Base-by-base conservation (phyloP, 2,888 invertebrate species). In the Chalcosyrphus nemorum region DNA sequence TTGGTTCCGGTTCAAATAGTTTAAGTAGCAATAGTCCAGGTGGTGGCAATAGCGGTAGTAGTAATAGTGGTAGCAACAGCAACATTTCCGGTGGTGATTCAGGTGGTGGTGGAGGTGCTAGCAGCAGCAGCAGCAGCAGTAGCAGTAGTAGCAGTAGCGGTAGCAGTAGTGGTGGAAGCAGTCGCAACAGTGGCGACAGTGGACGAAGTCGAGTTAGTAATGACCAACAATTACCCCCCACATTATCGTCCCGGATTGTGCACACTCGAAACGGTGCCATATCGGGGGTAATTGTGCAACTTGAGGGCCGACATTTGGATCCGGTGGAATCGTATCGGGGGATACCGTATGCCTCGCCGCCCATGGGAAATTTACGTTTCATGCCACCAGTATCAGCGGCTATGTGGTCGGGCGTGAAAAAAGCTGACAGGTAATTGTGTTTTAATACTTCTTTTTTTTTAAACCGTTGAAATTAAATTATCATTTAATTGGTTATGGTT, bases 371-470 rank as follows among this genome's bases (percentile, higher is more conserved):
- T 75, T 92, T 98, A 81, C 94, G 99, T 78, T 99, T 99, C 91
- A 98, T 98, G 97, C 98, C 98, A 9, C 98, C 98, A 17, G 97
- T 98, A 19, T 97, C 96, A 80, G 97, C 97, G 24, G 96, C 97
- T 66, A 95, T 97, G 90, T 97, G 98, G 98, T 95, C 95, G 71
- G 97, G 97, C 41, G 96, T 97, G 47, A 96, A 96, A 91, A 94
- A 96, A 87, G 97, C 97, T 85, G 97, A 97, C 91, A 93, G 94
- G 88, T 92, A 88, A 90, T 89, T 89, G 84, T 80, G 24, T 63
- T 70, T 72, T 61, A 7, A 47, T 47, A 9, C 4, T n/a, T 35
- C 27, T 71, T 72, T 43, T 70, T 27, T 52, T 77, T n/a, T n/a
- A n/a, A n/a, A n/a, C n/a, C n/a, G 47, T 57, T 38, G 27, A 45